Conservation (phyloP, 2,797 vertebrate species). For the Muscicapa striata region DNA sequence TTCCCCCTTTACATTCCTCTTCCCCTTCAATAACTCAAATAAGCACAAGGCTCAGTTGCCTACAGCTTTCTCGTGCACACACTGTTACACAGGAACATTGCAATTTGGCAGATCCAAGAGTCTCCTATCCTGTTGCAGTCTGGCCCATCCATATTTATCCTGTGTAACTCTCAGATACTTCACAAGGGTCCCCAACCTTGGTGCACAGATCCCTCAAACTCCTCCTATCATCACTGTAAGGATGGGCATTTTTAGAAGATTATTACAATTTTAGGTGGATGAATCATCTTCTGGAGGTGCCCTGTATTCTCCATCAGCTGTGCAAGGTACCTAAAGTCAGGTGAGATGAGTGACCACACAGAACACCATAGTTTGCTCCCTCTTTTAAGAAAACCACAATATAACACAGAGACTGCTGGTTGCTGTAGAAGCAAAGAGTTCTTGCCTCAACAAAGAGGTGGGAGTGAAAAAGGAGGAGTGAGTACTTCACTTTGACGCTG, state of each 20-base stretch:
- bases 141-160: not conserved
- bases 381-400: not conserved
- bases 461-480: constrained; percentile 56
- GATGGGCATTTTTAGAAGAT: not conserved
- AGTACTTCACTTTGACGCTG: constrained; percentile 35
- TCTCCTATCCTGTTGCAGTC: not conserved
- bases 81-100: not conserved
- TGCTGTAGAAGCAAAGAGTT: constrained; percentile 17
- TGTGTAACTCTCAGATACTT: not conserved
- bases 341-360: not conserved
- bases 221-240: not conserved
- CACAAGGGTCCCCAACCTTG: not conserved
- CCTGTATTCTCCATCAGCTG: not conserved
- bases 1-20: constrained; percentile 47
- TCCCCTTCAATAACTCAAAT: constrained; percentile 29
- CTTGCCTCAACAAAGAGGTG: constrained; percentile 54
- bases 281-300: not conserved
- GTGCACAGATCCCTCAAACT: not conserved
- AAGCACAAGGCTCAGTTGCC: not conserved
- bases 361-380: not conserved
- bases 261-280: not conserved
- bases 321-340: not conserved
- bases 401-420: not conserved
- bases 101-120: not conserved
- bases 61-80: not conserved